Evolutionary conservation across 2,888 invertebrate species (phyloP).

Genomic region (Sialis lutaria): DNA sequence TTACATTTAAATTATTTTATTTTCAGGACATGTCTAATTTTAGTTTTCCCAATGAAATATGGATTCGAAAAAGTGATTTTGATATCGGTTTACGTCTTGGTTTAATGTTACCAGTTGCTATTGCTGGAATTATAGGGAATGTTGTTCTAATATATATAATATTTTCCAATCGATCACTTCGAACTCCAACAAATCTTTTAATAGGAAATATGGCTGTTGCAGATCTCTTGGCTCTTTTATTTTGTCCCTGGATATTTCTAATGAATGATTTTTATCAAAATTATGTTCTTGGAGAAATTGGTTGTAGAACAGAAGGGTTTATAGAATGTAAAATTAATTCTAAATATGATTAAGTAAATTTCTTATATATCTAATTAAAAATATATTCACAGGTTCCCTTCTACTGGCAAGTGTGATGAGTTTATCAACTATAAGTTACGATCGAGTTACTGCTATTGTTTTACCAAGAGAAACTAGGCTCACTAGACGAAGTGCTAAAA

Average conservation of each 20-base stretch:
- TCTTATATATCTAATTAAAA: background rate
- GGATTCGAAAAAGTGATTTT: background rate
- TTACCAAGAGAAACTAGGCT: conserved; percentile 52
- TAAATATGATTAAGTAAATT: background rate
- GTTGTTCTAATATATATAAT: conserved; percentile 44
- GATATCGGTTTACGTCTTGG: conserved; percentile 29
- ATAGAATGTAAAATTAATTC: conserved; percentile 38
- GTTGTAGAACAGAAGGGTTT: conserved; percentile 63
- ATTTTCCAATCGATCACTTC: conserved; percentile 38
- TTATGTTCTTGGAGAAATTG: conserved; percentile 51
- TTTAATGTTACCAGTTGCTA: conserved; percentile 39
- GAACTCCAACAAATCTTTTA: conserved; percentile 51
- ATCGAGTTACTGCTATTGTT: conserved; percentile 65
- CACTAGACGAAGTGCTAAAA: conserved; percentile 41
- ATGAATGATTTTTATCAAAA: conserved; percentile 62
- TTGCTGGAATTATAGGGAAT: conserved; percentile 50
- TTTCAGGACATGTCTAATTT: too few relatives aligned
- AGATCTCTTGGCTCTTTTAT: conserved; percentile 43
- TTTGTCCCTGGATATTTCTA: conserved; percentile 63
- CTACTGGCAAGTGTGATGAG: conserved; percentile 62
- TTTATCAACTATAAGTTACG: conserved; percentile 62
- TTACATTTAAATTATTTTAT: too few relatives aligned
- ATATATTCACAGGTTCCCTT: conserved; percentile 35
- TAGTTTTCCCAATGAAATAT: conserved; percentile 2
- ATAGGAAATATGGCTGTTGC: conserved; percentile 59